Base-by-base conservation (phyloP, 2,797 vertebrate genomes). In the Lutjanus campechanus region DNA sequence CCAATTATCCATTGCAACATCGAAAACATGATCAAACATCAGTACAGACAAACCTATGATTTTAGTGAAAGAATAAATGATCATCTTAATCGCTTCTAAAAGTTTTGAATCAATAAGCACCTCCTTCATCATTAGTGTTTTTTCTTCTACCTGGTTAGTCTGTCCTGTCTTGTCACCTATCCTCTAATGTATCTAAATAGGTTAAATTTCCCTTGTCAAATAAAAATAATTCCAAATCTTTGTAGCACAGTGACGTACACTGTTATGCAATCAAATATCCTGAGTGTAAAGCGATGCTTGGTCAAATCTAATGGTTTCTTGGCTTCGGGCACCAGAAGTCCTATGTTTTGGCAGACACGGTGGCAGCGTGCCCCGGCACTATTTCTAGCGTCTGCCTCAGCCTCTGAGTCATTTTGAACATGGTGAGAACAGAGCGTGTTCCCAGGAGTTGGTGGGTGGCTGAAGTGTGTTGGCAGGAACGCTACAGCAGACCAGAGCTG, bases 391-490 rank as follows among this genome's bases (percentile, higher is more conserved):
- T 47, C 76, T 83, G 82, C 87, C 87, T 93, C 85, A 92, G 86
- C 83, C 82, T 87, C 81, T 88, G 87, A 93, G 85, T 92, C 91
- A 91, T 84, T 92, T 79, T 88, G 79, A 89, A 91, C 86, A 83
- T 76, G 77, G 77, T 67, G 85, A 90, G 90, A 94, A 89, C 81
- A 87, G 75, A 82, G 73, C 10, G 74, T 73, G 79, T 88, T 91
- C 84, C 85, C 79, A 86, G 85, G 83, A 93, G 91, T 83, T 89
- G 87, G 95, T 95, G 93, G 95, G 93, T 69, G 92, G 93, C 76
- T 91, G 67, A 84, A 91, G 80, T 80, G 90, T 90, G 87, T 93
- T 91, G 90, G 91, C 91, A 85, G 72, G 41, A 85, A 84, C 7
- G 22, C 66, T 68, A 83, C 70, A 84, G 82, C 86, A 84, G 79